These are phyloP conservation scores for Pseudochaenichthys georgianus DNA, from an alignment of 2,797 vertebrate species.

Conservation along the genomic window DNA sequence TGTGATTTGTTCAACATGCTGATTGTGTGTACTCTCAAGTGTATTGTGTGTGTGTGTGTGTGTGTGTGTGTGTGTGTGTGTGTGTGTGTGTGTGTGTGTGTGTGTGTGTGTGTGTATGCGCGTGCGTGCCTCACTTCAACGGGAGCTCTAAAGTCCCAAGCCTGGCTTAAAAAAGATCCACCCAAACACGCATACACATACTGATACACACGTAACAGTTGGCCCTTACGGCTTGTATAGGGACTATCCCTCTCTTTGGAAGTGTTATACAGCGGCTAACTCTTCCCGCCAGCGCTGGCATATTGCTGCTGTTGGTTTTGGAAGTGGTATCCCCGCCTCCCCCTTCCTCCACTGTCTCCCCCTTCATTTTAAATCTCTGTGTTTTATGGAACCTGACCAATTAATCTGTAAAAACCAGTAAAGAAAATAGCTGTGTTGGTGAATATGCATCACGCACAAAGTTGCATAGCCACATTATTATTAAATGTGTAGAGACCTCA, in stretches of 20 bases:
- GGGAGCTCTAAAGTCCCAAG: neutral
- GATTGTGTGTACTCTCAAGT: constrained; percentile 64
- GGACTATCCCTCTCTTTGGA: constrained; percentile 79
- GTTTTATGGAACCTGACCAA: constrained; percentile 60
- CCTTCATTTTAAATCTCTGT: constrained; percentile 50
- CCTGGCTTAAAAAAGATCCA: constrained; percentile 62
- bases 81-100: neutral
- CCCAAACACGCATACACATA: constrained; percentile 49
- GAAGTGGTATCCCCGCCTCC: constrained; percentile 44
- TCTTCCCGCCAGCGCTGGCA: constrained; percentile 65
- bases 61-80: too few species aligned
- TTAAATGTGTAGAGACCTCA: constrained; percentile 40
- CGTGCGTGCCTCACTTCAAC: constrained; percentile 11
- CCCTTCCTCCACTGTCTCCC: constrained; percentile 15
- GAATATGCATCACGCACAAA: constrained; percentile 45
- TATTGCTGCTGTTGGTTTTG: constrained; percentile 73
- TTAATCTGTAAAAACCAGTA: constrained; percentile 36
- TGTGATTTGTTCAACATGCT: constrained; percentile 67
- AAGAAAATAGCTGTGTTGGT: constrained; percentile 29
- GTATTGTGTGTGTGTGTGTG: neutral
- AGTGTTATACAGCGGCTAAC: constrained; percentile 78
- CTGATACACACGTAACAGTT: constrained; percentile 40
- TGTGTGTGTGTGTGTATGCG: constrained; percentile 35
- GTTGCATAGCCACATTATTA: constrained; percentile 27
- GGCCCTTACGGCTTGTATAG: constrained; percentile 67